Percentiles rank a stretch among this genome's conserved stretches.
Evolutionary conservation across 1,140 invertebrate species (phyloP).

Genomic region (Dolichoris vasculosae): DNA sequence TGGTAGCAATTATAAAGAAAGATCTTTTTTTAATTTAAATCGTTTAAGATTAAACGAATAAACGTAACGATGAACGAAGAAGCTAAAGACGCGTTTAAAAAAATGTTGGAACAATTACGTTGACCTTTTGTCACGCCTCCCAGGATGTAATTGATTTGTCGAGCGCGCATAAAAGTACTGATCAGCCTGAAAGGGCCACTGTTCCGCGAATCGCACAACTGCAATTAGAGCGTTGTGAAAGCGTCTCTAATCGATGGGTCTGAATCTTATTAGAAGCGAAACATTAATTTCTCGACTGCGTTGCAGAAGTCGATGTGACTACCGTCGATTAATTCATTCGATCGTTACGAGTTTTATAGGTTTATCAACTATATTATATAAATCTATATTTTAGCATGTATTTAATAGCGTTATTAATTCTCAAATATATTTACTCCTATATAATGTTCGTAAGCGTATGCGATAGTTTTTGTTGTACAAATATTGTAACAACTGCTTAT

Average conservation of each 20-base stretch:
- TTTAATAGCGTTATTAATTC: too few species aligned
- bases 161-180: background rate
- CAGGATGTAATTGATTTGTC: conserved; percentile 8
- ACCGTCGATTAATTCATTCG: background rate
- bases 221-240: background rate
- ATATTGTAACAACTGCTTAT: too few species aligned
- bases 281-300: background rate
- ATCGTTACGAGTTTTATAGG: background rate
- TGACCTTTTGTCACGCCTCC: background rate
- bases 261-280: background rate
- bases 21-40: too few species aligned
- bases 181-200: background rate
- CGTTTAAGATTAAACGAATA: background rate
- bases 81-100: background rate
- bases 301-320: background rate
- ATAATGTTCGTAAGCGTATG: background rate
- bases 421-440: background rate
- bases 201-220: too few species aligned
- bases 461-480: background rate
- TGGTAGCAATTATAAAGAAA: too few species aligned
- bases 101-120: background rate
- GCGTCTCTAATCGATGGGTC: background rate
- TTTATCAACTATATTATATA: background rate
- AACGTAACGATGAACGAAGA: background rate
- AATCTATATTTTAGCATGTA: too few species aligned